Evolutionary conservation across 2,113 vertebrate genomes (phyloP), one percentile per base, ranked within the genome.

Genomic region (Gambusia affinis): DNA sequence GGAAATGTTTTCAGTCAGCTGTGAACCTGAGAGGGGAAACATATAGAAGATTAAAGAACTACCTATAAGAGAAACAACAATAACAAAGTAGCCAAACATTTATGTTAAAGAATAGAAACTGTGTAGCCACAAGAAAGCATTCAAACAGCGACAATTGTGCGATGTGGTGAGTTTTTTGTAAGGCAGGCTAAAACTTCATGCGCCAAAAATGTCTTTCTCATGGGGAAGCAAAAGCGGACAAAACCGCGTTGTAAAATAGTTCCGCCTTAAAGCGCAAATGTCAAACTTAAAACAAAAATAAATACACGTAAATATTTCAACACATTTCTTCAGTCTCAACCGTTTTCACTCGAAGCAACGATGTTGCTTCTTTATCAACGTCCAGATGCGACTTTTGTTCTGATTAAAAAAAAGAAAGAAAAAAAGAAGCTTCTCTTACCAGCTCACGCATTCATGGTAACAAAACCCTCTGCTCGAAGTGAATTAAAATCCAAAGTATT

Each of bases 121-220:
- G 30, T 31, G 42, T 1, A 47, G n/a, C 37, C 2, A 35, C 30
- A 30, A 54, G 19, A 67, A 12, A 31, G 39, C 17, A 17, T 60
- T 15, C 10, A 22, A 88, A 91, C 90, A 92, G 85, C 88, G 88
- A 91, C 89, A 91, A 60, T 75, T 66, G 37, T 61, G 54, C 33
- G 54, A 79, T 80, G 87, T 79, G 89, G 91, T 85, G 27, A 88
- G 63, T 72, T 87, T 79, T 22, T 82, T 73, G 62, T 71, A 89
- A 64, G 70, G 82, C 90, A 87, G 79, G 65, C 75, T 72, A 33
- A 67, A 75, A 88, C 47, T 70, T 17, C 81, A 73, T 89, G 90
- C 85, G 80, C 83, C 83, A 76, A 73, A 86, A 88, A 90, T 91
- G 91, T 88, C 90, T 67, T 72, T 92, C 91, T 93, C 77, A 89